Evolutionary conservation across 2,797 vertebrate species (phyloP), one percentile per base, ranked within the genome.

Genomic region (Thaleichthys pacificus): DNA sequence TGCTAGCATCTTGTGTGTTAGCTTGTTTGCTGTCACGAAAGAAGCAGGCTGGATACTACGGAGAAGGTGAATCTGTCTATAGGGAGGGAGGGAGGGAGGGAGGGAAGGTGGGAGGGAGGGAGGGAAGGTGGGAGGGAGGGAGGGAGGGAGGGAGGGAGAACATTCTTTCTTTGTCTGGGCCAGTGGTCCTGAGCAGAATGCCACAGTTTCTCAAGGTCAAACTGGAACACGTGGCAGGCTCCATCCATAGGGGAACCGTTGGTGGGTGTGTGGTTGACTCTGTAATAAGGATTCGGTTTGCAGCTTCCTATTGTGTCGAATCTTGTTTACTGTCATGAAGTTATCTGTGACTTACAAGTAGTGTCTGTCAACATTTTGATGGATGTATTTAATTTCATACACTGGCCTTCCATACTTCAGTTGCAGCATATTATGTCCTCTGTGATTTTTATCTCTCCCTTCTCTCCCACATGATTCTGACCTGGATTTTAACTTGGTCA

Each of bases 141-240:
- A 0, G 26, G 42, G 42, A 47, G 42, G 38, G 38, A 11, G 9
- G 42, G 47, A 11, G 72, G 70, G 80, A 82, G 88, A 84, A 76
- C 80, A 58, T 71, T 82, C 85, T 80, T 88, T 90, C 88, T 90
- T 92, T 92, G 89, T 90, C 86, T 87, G 77, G 77, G 71, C 69
- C 70, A 60, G 85, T 82, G 28, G 30, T 38, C 54, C 14, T 35
- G 24, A 54, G 47, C 22, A 28, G 65, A 57, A 68, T 54, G 21
- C 56, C 14, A n/a, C 28, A 82, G 78, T 81, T 76, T 77, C 75
- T 91, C 87, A 91, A 91, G 90, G 90, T 92, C 80, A 74, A 79
- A 61, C 58, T 15, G 15, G 57, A 12, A 42, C 32, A 14, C 1
- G 38, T 66, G 35, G 5, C 72, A 28, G 35, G 17, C 69, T 68